phyloP scores from a whole-genome alignment of 2,113 vertebrate species.

The Mustela nigripes region DNA sequence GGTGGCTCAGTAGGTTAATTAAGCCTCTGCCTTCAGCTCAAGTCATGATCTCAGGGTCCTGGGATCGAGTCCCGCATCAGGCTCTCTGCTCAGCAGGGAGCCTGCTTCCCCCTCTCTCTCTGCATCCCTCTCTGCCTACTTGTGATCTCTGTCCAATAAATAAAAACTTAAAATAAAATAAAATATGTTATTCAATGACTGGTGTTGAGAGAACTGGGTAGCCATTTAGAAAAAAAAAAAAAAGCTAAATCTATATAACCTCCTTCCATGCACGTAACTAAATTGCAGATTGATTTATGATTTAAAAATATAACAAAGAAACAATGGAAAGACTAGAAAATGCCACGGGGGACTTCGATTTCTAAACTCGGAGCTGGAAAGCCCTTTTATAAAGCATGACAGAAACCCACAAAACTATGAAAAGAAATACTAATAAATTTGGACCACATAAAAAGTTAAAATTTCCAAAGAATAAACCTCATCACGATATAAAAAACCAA shows the following conservation, averaged over 20 bases:
- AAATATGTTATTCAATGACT: not conserved
- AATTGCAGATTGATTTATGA: not conserved
- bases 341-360: not conserved
- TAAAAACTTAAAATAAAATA: too few species aligned
- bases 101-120: too few species aligned
- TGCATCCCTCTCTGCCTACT: too few species aligned
- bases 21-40: too few species aligned
- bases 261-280: not conserved
- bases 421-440: not conserved
- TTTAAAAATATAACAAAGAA: not conserved
- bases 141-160: too few species aligned
- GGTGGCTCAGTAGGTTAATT: too few species aligned
- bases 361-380: not conserved
- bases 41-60: too few species aligned
- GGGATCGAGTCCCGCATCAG: too few species aligned
- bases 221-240: not conserved
- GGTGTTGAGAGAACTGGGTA: not conserved
- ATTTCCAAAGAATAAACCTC: not conserved
- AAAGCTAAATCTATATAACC: not conserved
- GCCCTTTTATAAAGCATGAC: not conserved
- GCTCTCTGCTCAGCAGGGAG: too few species aligned
- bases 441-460: not conserved
- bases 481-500: not conserved
- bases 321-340: not conserved
- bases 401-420: not conserved